These are phyloP conservation scores for Dolichallabes microphthalmus DNA, from an alignment of 2,113 vertebrate genomes.

Conservation along the genomic window DNA sequence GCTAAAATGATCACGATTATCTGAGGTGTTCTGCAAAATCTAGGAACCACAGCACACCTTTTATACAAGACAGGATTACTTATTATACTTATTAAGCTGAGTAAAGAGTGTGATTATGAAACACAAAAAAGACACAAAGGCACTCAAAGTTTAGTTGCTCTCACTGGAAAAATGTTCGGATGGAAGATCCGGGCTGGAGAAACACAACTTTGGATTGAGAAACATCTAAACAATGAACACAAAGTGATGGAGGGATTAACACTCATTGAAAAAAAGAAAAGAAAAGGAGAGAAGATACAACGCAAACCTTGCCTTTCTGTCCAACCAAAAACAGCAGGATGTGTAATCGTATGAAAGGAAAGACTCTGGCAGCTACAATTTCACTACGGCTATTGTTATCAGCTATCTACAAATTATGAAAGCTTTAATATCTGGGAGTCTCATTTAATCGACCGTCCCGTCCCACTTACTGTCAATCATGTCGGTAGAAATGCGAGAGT, in stretches of 20 bases:
- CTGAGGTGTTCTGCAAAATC: too few relatives aligned
- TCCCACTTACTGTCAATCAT: constrained; percentile 24
- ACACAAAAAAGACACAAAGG: constrained; percentile 3
- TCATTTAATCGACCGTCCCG: background rate
- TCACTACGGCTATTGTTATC: background rate
- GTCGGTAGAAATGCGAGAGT: background rate
- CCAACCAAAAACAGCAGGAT: background rate
- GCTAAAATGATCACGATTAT: background rate
- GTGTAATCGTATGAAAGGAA: background rate
- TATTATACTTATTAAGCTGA: background rate
- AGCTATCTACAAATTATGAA: background rate
- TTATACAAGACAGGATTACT: background rate
- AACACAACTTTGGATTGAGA: background rate
- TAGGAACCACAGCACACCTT: background rate
- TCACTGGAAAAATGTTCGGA: background rate
- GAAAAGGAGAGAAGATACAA: background rate
- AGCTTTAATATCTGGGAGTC: background rate
- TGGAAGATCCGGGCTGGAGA: background rate
- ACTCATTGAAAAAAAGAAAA: background rate
- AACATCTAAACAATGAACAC: background rate
- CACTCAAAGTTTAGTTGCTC: background rate
- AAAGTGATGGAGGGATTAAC: background rate
- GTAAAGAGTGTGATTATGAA: background rate
- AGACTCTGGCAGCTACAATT: background rate
- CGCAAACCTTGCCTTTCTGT: background rate